phyloP scores from a whole-genome alignment of 2,113 vertebrate species.

The Nipponia nippon region DNA sequence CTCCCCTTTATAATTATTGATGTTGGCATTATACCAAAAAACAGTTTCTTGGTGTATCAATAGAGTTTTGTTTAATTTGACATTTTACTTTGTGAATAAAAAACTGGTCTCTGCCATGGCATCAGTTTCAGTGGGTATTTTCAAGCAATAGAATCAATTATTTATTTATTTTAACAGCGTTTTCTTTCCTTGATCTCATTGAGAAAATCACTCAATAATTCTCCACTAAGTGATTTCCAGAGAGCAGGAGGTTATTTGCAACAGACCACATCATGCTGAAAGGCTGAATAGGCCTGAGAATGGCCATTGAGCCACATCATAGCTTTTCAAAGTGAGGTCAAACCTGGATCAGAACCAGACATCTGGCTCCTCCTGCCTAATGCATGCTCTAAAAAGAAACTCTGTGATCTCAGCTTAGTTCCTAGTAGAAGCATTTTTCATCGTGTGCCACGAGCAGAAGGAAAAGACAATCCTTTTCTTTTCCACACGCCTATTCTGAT shows the following conservation, averaged over 20 bases:
- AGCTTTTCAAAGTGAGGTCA: background rate
- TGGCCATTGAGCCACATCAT: background rate
- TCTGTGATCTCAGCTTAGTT: background rate
- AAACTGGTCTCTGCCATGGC: background rate
- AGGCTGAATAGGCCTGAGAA: background rate
- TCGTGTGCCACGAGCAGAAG: background rate
- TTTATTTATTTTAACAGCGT: background rate
- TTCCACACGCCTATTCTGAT: background rate
- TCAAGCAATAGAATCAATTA: background rate
- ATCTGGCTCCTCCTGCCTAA: background rate
- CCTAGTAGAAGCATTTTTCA: background rate
- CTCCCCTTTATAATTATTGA: slow-evolving; percentile 13
- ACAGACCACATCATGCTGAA: background rate
- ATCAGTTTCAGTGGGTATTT: slow-evolving; percentile 4
- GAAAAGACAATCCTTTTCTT: background rate
- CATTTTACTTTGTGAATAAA: slow-evolving; percentile 11
- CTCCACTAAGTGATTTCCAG: background rate
- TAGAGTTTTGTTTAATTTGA: background rate
- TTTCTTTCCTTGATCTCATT: background rate
- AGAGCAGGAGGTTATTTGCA: background rate
- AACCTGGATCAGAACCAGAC: background rate
- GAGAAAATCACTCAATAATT: background rate
- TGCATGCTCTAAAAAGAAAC: background rate
- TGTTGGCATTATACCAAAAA: slow-evolving; percentile 14
- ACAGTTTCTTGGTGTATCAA: background rate